A percentile compares a stretch with the other conserved stretches of the same genome.
Conservation (phyloP, 2,797 vertebrate genomes). For the Trematomus bernacchii region DNA sequence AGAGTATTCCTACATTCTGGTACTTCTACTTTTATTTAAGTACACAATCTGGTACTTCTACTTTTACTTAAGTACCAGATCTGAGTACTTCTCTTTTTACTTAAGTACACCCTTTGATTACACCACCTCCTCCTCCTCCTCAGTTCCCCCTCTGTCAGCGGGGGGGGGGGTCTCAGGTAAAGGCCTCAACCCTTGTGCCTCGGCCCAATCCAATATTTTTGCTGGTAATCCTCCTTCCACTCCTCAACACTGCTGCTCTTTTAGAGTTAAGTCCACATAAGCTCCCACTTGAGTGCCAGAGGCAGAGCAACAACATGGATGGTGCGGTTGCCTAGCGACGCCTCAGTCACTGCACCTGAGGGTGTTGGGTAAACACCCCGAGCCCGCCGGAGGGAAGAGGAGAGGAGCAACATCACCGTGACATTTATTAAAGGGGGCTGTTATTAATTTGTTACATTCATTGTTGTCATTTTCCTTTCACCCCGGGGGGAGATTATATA, state of each 20-base stretch:
- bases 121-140: too few relatives aligned
- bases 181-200: conserved; percentile 63
- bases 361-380: conserved; percentile 82
- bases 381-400: conserved; percentile 72
- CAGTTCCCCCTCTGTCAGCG: too few relatives aligned
- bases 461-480: conserved; percentile 44
- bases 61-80: too few relatives aligned
- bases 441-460: conserved; percentile 67
- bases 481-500: conserved; percentile 52
- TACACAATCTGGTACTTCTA: too few relatives aligned
- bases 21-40: too few relatives aligned
- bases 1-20: too few relatives aligned
- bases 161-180: conserved; percentile 45
- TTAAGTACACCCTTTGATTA: too few relatives aligned
- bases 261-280: conserved; percentile 84
- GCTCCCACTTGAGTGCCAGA: conserved; percentile 84
- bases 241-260: conserved; percentile 81
- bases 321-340: conserved; percentile 84
- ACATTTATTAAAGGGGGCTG: conserved; percentile 54
- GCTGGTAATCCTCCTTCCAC: conserved; percentile 81
- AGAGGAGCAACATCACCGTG: conserved; percentile 60
- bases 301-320: conserved; percentile 77
- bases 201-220: conserved; percentile 83
- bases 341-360: conserved; percentile 77
- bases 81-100: too few relatives aligned